Evolutionary conservation across 2,797 vertebrate species (phyloP).

Genomic region (Poeciliopsis presidionis): DNA sequence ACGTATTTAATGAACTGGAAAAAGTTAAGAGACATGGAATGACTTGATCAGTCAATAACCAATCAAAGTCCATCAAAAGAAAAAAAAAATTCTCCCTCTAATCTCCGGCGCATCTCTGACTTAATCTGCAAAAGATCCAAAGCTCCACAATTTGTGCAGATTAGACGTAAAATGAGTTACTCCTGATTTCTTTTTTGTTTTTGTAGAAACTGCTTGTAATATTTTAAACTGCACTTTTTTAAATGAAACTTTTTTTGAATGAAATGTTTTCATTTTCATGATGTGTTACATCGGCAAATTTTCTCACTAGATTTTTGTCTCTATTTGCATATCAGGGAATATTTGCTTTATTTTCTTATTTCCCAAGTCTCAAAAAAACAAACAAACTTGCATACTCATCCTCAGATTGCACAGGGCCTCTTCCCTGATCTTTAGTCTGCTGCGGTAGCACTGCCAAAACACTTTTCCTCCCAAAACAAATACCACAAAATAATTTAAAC

Average conservation of each 20-base stretch:
- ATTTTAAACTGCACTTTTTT: not conserved
- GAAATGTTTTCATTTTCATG: not conserved
- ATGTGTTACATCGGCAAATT: not conserved
- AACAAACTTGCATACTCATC: not conserved
- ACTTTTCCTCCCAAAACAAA: conserved; percentile 38
- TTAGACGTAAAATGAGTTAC: not conserved
- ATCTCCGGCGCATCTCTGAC: not conserved
- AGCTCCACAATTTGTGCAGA: not conserved
- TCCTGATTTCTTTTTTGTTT: not conserved
- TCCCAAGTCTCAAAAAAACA: not conserved
- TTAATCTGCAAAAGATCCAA: not conserved
- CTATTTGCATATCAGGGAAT: not conserved
- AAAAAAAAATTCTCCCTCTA: not conserved
- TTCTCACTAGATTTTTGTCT: not conserved
- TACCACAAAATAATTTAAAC: conserved; percentile 58
- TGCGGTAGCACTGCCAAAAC: conserved; percentile 33
- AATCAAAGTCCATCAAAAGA: not conserved
- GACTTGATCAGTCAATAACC: not conserved
- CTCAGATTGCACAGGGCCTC: conserved; percentile 9
- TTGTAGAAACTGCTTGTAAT: not conserved
- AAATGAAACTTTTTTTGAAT: not conserved
- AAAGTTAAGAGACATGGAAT: not conserved
- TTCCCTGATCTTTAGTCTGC: conserved; percentile 13
- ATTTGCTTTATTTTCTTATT: not conserved
- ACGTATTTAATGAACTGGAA: not conserved